Evolutionary conservation across 2,888 invertebrate genomes (phyloP).

Genomic region (Timandra comae): DNA sequence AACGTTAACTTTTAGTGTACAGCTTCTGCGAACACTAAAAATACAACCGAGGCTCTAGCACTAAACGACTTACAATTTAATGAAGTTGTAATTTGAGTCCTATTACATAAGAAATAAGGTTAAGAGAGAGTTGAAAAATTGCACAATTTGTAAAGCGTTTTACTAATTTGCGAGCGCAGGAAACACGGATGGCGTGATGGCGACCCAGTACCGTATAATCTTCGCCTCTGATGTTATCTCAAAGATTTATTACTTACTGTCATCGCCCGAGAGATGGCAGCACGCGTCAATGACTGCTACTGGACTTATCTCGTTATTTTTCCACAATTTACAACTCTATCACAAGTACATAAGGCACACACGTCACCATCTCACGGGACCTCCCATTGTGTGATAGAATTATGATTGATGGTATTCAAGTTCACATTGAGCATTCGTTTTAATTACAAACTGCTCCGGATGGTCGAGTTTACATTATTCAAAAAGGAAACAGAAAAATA

Average conservation of each 20-base stretch:
- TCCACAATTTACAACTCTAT: conserved; percentile 35
- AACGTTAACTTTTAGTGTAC: conserved; percentile 52
- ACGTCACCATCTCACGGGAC: conserved; percentile 30
- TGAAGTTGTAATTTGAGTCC: conserved; percentile 28
- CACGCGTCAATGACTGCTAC: conserved; percentile 64
- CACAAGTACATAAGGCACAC: conserved; percentile 16
- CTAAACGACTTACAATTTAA: no score
- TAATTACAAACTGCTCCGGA: conserved; percentile 18
- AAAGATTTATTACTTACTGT: conserved; percentile 73
- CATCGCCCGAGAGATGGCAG: conserved; percentile 71
- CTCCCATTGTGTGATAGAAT: conserved; percentile 41
- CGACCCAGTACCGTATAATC: conserved; percentile 71
- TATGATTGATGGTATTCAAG: conserved; percentile 17
- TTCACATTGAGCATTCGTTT: conserved; percentile 11
- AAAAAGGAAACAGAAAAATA: conserved; percentile 35
- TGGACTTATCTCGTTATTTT: conserved; percentile 45
- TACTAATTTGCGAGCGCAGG: conserved; percentile 73
- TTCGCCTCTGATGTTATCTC: conserved; percentile 72
- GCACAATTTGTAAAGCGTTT: conserved; percentile 52
- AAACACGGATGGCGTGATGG: conserved; percentile 72
- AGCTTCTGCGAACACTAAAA: conserved; percentile 71
- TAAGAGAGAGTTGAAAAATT: conserved; percentile 26
- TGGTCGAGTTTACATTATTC: conserved; percentile 6
- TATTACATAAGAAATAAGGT: conserved; percentile 29
- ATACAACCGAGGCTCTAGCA: conserved; percentile 37